Evolutionary conservation across 2,888 invertebrate species (phyloP).

Genomic region (Papilio elwesi): DNA sequence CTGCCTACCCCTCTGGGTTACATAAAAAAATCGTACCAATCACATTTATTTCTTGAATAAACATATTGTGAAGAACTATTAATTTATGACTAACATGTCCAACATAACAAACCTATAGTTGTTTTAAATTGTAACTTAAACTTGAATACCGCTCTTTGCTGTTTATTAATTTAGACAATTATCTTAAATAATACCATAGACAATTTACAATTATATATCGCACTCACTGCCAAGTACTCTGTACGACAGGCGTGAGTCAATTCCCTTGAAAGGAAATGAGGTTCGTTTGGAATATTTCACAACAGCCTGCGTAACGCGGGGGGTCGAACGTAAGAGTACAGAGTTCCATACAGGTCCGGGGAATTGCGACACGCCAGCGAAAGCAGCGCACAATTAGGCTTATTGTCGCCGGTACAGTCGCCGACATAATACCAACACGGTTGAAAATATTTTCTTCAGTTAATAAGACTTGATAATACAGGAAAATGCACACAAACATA

Average conservation of each 20-base stretch:
- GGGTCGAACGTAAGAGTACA: constrained; percentile 37
- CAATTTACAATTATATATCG: too few relatives aligned
- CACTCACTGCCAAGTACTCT: neutral
- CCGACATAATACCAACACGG: constrained; percentile 22
- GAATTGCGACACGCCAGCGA: constrained; percentile 45
- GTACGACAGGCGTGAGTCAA: neutral
- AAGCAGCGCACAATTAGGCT: constrained; percentile 41
- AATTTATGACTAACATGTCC: too few relatives aligned
- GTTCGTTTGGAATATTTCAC: constrained; percentile 28
- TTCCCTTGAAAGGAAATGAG: constrained; percentile 4
- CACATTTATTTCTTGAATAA: too few relatives aligned
- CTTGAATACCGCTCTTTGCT: too few relatives aligned
- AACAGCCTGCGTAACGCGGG: constrained; percentile 34
- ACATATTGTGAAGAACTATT: too few relatives aligned
- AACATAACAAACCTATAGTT: too few relatives aligned
- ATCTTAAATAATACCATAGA: too few relatives aligned
- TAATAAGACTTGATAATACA: neutral
- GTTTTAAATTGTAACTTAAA: too few relatives aligned
- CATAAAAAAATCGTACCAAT: too few relatives aligned
- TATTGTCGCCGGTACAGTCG: constrained; percentile 42
- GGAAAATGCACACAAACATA: neutral
- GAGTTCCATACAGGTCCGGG: constrained; percentile 42
- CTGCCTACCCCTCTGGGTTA: too few relatives aligned
- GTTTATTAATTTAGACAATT: too few relatives aligned
- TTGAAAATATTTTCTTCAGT: too few relatives aligned